These are phyloP conservation scores for Encarsia formosa DNA, from an alignment of 2,888 invertebrate species.

Conservation along the genomic window DNA sequence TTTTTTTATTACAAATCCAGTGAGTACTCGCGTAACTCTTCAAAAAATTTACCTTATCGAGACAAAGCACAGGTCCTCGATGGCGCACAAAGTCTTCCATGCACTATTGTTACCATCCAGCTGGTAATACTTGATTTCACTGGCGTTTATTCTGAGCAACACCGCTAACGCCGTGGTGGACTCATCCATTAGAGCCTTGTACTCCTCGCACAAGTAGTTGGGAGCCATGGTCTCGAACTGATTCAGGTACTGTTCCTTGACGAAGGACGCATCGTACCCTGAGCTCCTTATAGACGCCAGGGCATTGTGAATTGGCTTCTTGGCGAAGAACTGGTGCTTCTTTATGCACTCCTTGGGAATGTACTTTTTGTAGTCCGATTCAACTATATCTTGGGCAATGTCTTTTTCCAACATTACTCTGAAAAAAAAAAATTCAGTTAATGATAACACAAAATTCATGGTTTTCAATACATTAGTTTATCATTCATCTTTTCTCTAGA, in stretches of 20 bases:
- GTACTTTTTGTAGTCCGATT: constrained; percentile 77
- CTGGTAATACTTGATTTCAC: constrained; percentile 41
- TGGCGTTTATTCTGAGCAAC: constrained; percentile 50
- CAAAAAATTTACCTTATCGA: constrained; percentile 57
- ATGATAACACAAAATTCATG: too few species aligned
- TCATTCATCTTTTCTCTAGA: too few species aligned
- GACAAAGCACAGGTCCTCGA: constrained; percentile 80
- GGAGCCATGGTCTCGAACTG: constrained; percentile 77
- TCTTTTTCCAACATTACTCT: constrained; percentile 76
- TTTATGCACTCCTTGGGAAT: constrained; percentile 75
- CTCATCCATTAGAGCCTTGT: constrained; percentile 61
- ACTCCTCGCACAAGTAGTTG: constrained; percentile 76
- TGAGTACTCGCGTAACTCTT: constrained; percentile 4
- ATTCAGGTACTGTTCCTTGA: constrained; percentile 77
- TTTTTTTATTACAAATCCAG: neutral
- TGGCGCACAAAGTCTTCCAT: constrained; percentile 60
- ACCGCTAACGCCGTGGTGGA: constrained; percentile 74
- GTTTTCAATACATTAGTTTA: too few species aligned
- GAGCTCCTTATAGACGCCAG: constrained; percentile 60
- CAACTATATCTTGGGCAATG: constrained; percentile 63
- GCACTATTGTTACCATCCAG: constrained; percentile 29
- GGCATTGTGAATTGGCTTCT: constrained; percentile 69
- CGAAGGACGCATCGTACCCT: constrained; percentile 64
- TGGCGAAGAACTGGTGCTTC: constrained; percentile 71
- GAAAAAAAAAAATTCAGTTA: too few species aligned